These are phyloP conservation scores for Channallabes apus DNA, from an alignment of 2,797 vertebrate genomes.

Conservation along the genomic window DNA sequence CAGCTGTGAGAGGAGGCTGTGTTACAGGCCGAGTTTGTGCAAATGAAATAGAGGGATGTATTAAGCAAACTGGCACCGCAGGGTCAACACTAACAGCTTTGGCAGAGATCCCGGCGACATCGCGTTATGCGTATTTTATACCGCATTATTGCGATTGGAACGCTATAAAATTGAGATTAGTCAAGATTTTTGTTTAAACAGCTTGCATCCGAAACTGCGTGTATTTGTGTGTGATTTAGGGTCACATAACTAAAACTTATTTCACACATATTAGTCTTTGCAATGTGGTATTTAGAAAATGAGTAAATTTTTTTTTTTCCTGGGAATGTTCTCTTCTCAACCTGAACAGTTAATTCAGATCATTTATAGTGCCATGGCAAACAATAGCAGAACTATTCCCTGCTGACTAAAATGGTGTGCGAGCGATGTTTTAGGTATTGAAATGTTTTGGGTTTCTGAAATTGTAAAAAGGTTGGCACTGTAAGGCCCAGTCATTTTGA, in stretches of 20 bases:
- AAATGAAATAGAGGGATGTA: conserved; percentile 10
- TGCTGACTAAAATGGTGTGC: neutral
- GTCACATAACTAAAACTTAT: neutral
- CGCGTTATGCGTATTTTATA: neutral
- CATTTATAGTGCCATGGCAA: neutral
- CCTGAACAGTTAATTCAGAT: neutral
- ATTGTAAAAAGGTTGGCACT: neutral
- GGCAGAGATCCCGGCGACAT: neutral
- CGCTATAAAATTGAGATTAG: neutral
- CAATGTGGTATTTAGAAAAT: neutral
- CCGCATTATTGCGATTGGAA: neutral
- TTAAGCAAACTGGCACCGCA: conserved; percentile 19
- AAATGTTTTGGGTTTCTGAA: neutral
- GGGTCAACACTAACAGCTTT: conserved; percentile 24
- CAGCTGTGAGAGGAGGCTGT: conserved; percentile 5
- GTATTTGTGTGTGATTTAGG: neutral
- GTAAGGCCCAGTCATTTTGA: neutral
- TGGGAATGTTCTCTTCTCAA: neutral
- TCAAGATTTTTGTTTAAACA: conserved; percentile 1
- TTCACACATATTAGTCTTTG: neutral
- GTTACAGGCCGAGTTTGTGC: neutral
- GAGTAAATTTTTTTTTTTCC: neutral
- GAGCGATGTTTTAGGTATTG: conserved; percentile 1
- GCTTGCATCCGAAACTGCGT: neutral
- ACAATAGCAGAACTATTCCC: neutral